A percentile compares a stretch with the other conserved stretches of the same genome.
These are phyloP conservation scores for Protaetia brevitarsis DNA, from an alignment of 1,140 invertebrate species.

Conservation along the genomic window DNA sequence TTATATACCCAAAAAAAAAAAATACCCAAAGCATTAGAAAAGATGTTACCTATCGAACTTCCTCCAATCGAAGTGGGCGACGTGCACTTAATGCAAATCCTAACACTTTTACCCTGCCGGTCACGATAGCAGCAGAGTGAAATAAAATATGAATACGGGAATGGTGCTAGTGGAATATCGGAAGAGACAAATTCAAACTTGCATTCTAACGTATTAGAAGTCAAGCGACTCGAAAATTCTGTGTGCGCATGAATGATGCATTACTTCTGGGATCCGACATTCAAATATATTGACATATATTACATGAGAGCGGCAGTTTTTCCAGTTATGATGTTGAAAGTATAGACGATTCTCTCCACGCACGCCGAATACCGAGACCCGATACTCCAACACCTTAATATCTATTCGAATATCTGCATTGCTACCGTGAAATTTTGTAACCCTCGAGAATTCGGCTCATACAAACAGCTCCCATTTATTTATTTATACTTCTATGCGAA, in stretches of 20 bases:
- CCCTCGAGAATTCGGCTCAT: no score
- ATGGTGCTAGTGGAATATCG: not conserved
- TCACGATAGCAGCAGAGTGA: not conserved
- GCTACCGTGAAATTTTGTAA: no score
- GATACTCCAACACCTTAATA: not conserved
- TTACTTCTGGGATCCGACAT: slow-evolving; percentile 20
- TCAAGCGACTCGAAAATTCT: slow-evolving; percentile 11
- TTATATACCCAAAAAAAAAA: no score
- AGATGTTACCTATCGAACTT: not conserved
- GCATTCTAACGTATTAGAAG: slow-evolving; percentile 15
- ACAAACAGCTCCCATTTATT: no score
- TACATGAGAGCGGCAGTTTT: not conserved
- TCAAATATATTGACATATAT: slow-evolving; percentile 24
- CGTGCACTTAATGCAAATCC: not conserved
- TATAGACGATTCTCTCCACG: not conserved
- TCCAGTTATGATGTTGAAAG: slow-evolving; percentile 6
- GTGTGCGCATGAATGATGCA: slow-evolving; percentile 18
- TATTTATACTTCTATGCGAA: no score
- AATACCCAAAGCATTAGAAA: not conserved
- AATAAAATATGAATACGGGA: slow-evolving; percentile 14
- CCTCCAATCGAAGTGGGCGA: not conserved
- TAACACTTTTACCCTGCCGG: not conserved
- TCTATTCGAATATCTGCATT: not conserved
- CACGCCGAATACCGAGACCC: not conserved
- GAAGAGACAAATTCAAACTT: slow-evolving; percentile 18